Evolutionary conservation across 2,888 invertebrate species (phyloP), one percentile per base, ranked within the genome.

Genomic region (Aporophyla lueneburgensis): DNA sequence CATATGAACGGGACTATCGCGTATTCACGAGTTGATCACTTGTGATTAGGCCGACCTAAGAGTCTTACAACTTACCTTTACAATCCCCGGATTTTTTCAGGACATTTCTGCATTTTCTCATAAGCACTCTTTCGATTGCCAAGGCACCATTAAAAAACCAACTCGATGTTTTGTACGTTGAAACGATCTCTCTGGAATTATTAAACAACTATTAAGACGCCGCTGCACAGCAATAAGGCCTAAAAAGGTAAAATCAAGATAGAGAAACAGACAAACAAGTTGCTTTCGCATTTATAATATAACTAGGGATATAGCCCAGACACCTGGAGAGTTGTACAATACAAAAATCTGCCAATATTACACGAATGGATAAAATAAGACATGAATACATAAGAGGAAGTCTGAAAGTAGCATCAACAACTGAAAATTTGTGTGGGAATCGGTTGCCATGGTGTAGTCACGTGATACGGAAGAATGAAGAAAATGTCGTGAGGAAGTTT

Each of bases 71-170:
- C 21, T n/a, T 83, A 90, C 90, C 89, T 46, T 65, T n/a, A 75
- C 89, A 89, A 56, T 66, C 53, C 5, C 66, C 75, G 3, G 65
- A 77, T 51, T 0, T 49, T 14, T 0, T 19, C 0, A 43, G 63
- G 53, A 0, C 56, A 1, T 5, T 27, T 40, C 7, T 73, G 85
- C 98, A 98, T 43, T 97, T 89, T 67, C 95, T 94, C 83, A 95
- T 93, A n/a, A 97, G 91, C 1, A 97, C 97, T 63, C 98, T 95
- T 0, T 97, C 97, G 54, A 98, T 97, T 0, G 98, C 97, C 16
- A 97, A 97, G 1, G 97, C 97, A 0, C 97, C 97, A 87, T 97
- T 97, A 86, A 96, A 92, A 0, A 97, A 97, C 97, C 97, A 97
- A 33, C 62, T 95, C 89, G 67, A 95, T 88, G 2, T 97, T 97